Percentiles rank a stretch among this genome's conserved stretches.
Conservation (phyloP, 2,797 vertebrate genomes). For the Fistularia tabacaria region DNA sequence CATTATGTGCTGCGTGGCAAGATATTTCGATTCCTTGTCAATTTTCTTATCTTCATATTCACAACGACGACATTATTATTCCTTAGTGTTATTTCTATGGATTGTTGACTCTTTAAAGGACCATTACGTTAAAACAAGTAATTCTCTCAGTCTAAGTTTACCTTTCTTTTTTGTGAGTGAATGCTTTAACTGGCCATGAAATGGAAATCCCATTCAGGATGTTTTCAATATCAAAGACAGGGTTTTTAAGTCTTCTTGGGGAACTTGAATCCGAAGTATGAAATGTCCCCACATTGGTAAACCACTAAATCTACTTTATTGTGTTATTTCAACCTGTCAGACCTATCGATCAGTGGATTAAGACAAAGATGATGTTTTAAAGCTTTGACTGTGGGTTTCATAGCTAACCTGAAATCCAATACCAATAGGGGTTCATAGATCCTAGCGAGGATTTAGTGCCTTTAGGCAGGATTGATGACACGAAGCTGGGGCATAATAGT, state of each 20-base stretch:
- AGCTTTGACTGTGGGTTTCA: conserved; percentile 68
- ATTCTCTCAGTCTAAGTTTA: too few relatives aligned
- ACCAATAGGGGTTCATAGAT: conserved; percentile 65
- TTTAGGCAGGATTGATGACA: conserved; percentile 62
- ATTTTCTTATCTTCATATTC: too few relatives aligned
- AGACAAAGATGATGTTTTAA: conserved; percentile 74
- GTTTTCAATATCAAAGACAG: conserved; percentile 14
- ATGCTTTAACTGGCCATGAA: too few relatives aligned
- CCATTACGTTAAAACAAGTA: too few relatives aligned
- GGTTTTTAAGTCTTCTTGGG: conserved; percentile 34
- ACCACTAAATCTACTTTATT: conserved; percentile 71
- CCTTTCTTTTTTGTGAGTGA: too few relatives aligned
- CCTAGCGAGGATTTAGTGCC: conserved; percentile 63
- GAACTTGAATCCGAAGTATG: conserved; percentile 54
- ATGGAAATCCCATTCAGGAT: conserved; percentile 4
- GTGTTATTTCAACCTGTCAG: conserved; percentile 73
- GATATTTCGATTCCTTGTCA: too few relatives aligned
- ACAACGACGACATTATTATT: too few relatives aligned
- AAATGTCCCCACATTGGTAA: conserved; percentile 48
- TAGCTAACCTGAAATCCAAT: conserved; percentile 66
- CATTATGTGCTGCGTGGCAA: too few relatives aligned
- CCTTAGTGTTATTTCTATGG: too few relatives aligned
- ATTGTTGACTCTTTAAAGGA: too few relatives aligned
- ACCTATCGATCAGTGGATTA: conserved; percentile 74
- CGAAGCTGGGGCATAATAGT: conserved; percentile 27